phyloP scores from a whole-genome alignment of 1,140 invertebrate species.

The Wiebesia pumilae region DNA sequence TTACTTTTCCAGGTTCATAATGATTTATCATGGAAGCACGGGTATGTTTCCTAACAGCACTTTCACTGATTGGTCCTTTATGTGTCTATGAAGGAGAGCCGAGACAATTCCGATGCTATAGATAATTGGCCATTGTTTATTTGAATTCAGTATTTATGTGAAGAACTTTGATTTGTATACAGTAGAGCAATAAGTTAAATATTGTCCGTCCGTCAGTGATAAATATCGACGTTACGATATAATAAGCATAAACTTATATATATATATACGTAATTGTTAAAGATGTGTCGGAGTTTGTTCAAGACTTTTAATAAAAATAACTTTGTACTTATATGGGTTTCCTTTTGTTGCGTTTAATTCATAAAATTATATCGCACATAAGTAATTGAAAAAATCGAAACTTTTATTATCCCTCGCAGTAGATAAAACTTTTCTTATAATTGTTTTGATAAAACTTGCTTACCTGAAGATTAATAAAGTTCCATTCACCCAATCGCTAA shows the following conservation, averaged over 20 bases:
- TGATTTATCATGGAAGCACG: neutral
- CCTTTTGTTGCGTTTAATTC: neutral
- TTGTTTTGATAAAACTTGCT: neutral
- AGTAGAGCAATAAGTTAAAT: neutral
- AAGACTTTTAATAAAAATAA: neutral
- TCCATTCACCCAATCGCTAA: neutral
- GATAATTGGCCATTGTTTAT: neutral
- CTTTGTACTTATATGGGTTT: neutral
- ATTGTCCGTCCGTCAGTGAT: too few relatives aligned
- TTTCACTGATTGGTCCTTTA: constrained; percentile 21
- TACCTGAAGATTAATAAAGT: neutral
- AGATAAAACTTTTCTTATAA: neutral
- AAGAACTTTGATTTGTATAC: too few relatives aligned
- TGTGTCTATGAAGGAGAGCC: neutral
- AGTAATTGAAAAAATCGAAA: neutral
- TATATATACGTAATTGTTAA: neutral
- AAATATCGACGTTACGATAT: neutral
- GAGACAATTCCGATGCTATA: neutral
- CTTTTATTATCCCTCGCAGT: neutral
- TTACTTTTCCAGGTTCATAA: neutral
- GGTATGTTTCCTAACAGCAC: neutral
- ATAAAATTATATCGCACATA: neutral
- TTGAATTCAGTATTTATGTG: neutral
- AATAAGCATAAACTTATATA: neutral
- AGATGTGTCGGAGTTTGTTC: neutral